Conservation (phyloP, 2,888 invertebrate species). For the Argyra leucocephala region DNA sequence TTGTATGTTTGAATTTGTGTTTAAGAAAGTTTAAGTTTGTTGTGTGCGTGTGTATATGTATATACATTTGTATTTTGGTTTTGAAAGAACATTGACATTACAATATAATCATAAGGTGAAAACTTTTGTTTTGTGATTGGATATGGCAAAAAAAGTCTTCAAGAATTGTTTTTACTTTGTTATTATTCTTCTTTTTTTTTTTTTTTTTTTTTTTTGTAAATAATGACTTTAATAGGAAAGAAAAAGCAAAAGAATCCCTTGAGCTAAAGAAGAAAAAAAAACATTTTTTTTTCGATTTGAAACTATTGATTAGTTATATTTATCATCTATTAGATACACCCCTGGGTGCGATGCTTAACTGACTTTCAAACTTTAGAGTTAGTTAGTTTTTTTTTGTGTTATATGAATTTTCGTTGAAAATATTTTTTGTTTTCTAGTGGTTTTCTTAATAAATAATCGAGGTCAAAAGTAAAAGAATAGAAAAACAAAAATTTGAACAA, state of each 20-base stretch:
- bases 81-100: not conserved
- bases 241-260: not conserved
- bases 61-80: not conserved
- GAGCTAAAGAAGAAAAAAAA: not conserved
- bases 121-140: not conserved
- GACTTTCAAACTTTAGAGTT: not conserved
- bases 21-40: not conserved
- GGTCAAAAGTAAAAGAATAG: not conserved
- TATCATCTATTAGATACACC: constrained; percentile 3
- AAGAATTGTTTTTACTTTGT: not conserved
- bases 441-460: not conserved
- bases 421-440: not conserved
- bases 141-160: not conserved
- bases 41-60: not conserved
- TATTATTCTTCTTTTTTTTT: not conserved
- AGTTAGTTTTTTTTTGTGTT: too few relatives aligned
- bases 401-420: too few relatives aligned
- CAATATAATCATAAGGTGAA: not conserved
- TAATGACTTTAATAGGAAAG: not conserved
- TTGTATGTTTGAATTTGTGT: not conserved
- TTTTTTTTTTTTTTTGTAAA: too few relatives aligned
- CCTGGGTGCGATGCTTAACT: not conserved
- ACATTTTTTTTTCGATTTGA: not conserved
- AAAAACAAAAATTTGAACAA: not conserved
- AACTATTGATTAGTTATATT: constrained; percentile 6